Conservation (phyloP, 2,113 vertebrate genomes). For the Ramphastos sulfuratus region DNA sequence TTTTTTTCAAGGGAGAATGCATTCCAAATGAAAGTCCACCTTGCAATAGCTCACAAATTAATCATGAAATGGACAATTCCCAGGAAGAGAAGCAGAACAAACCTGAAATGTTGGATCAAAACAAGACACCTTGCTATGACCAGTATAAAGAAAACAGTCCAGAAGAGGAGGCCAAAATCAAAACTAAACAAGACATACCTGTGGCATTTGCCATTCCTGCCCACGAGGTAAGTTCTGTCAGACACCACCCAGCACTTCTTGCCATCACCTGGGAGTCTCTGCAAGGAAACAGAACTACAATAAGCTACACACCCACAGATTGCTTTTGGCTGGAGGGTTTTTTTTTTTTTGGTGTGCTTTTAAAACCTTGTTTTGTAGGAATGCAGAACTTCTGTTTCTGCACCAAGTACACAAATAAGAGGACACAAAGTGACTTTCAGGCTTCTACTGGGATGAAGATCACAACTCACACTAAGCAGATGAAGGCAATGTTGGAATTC, state of each 20-base stretch:
- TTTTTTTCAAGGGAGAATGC: slow-evolving; percentile 9
- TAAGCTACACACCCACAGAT: accelerated
- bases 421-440: not conserved
- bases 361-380: not conserved
- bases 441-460: not conserved
- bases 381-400: not conserved
- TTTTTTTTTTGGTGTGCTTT: not conserved
- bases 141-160: slow-evolving; percentile 39
- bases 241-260: not conserved
- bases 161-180: slow-evolving; percentile 12
- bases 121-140: slow-evolving; percentile 72
- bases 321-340: not conserved
- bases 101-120: slow-evolving; percentile 62
- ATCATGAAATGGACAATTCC: slow-evolving; percentile 71
- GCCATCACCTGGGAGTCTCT: not conserved
- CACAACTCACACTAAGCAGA: not conserved
- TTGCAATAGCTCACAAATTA: slow-evolving; percentile 71
- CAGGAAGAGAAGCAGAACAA: slow-evolving; percentile 43
- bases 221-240: slow-evolving; percentile 28
- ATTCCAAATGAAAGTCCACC: slow-evolving; percentile 36
- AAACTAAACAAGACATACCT: slow-evolving; percentile 24
- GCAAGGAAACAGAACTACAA: not conserved
- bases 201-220: slow-evolving; percentile 67
- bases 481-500: not conserved
- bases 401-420: not conserved